phyloP scores from a whole-genome alignment of 2,888 invertebrate species.

The Limenitis camilla region DNA sequence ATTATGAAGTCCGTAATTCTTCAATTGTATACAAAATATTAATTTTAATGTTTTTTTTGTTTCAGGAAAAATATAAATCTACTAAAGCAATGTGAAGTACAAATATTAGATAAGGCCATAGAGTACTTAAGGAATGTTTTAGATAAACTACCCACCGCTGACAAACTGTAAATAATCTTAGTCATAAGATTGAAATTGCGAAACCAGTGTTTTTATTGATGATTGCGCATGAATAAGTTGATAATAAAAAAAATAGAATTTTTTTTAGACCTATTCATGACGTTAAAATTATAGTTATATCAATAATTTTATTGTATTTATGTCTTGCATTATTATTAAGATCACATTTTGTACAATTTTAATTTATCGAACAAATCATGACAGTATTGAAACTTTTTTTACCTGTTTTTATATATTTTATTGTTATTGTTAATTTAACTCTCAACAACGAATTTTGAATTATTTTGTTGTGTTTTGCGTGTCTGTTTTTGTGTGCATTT shows the following conservation, averaged over 20 bases:
- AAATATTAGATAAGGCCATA: slow-evolving; percentile 61
- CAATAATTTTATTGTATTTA: too few relatives aligned
- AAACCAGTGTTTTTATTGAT: too few relatives aligned
- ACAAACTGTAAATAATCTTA: slow-evolving; percentile 8
- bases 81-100: slow-evolving; percentile 63
- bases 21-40: too few relatives aligned
- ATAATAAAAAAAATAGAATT: too few relatives aligned
- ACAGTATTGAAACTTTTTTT: slow-evolving; percentile 24
- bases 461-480: slow-evolving; percentile 14
- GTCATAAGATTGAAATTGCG: too few relatives aligned
- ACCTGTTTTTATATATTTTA: slow-evolving; percentile 14
- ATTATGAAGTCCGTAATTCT: too few relatives aligned
- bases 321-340: too few relatives aligned
- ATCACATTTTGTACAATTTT: background rate
- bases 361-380: slow-evolving; percentile 15
- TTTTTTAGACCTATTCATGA: too few relatives aligned
- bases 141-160: slow-evolving; percentile 43
- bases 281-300: too few relatives aligned
- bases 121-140: slow-evolving; percentile 46
- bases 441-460: slow-evolving; percentile 14
- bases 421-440: slow-evolving; percentile 18
- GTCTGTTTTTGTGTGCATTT: slow-evolving; percentile 15
- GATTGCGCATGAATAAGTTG: too few relatives aligned
- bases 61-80: slow-evolving; percentile 57
- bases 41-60: slow-evolving; percentile 18